These are phyloP conservation scores for Aurelia coerulea DNA, from an alignment of 30 jellyfish, hydroid and myxozoan genomes.

Conservation along the genomic window DNA sequence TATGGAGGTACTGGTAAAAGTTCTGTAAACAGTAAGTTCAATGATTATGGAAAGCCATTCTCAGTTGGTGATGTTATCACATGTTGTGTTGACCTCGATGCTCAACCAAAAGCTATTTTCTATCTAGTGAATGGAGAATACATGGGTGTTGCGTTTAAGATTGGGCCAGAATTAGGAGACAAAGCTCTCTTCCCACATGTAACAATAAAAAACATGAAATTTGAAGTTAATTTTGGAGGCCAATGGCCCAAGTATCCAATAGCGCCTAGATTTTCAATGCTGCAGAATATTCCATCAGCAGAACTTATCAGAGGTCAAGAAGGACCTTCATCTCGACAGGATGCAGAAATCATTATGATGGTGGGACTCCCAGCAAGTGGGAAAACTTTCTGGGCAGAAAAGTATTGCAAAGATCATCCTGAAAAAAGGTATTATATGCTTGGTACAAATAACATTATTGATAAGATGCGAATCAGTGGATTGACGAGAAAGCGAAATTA, in stretches of 20 bases:
- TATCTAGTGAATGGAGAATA: slow-evolving; percentile 91
- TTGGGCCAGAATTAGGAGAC: slow-evolving; percentile 76
- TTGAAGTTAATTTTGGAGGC: slow-evolving; percentile 86
- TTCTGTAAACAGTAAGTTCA: slow-evolving; percentile 77
- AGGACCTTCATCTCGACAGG: slow-evolving; percentile 86
- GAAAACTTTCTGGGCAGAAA: slow-evolving; percentile 94
- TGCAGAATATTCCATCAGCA: slow-evolving; percentile 56
- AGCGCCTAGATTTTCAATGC: slow-evolving; percentile 89
- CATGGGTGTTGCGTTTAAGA: slow-evolving; percentile 93
- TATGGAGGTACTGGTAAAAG: slow-evolving; percentile 99
- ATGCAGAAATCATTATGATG: slow-evolving; percentile 97
- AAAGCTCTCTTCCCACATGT: slow-evolving; percentile 93
- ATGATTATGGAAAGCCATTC: slow-evolving; percentile 86
- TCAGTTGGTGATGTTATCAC: slow-evolving; percentile 91
- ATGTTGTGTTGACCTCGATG: slow-evolving; percentile 86
- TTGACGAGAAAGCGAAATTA: slow-evolving; percentile 88
- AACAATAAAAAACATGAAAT: slow-evolving; percentile 85
- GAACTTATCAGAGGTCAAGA: slow-evolving; percentile 65
- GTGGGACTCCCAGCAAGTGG: slow-evolving; percentile 99
- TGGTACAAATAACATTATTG: slow-evolving; percentile 96
- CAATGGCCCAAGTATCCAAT: slow-evolving; percentile 82
- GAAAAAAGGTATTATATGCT: slow-evolving; percentile 84
- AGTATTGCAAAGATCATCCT: slow-evolving; percentile 76
- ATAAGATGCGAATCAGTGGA: slow-evolving; percentile 85
- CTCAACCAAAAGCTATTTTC: slow-evolving; percentile 82